These are phyloP conservation scores for Lumbricus terrestris DNA, from an alignment of 2,888 invertebrate genomes.

Conservation along the genomic window DNA sequence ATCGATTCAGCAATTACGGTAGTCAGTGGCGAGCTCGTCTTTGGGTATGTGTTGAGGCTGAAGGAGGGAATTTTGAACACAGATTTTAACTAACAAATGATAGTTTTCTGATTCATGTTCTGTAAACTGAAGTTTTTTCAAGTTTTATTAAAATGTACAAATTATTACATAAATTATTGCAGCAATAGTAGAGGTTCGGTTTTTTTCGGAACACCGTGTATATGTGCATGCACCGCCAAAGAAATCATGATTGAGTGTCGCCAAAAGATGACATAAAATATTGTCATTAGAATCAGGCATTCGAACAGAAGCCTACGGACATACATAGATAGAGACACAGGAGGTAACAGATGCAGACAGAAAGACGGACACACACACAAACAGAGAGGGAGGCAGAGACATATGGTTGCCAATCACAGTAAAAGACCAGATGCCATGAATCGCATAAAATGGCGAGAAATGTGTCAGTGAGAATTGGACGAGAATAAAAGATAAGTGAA, in stretches of 20 bases:
- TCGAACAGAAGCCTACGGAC: not conserved
- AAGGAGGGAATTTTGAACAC: no score
- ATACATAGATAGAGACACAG: not conserved
- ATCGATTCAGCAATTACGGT: no score
- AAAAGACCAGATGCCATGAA: not conserved
- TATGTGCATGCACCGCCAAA: not conserved
- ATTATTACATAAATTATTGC: no score
- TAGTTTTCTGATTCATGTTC: no score
- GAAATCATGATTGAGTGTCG: not conserved
- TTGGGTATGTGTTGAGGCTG: no score
- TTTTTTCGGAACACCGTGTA: no score
- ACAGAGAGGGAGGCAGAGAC: not conserved
- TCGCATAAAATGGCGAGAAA: not conserved
- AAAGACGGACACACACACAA: not conserved
- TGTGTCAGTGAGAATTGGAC: not conserved
- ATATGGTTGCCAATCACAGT: not conserved
- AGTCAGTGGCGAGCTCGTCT: no score
- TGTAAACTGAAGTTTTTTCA: no score
- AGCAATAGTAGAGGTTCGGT: no score
- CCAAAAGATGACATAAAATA: not conserved
- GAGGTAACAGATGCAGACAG: not conserved
- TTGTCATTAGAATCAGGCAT: not conserved
- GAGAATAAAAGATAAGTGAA: not conserved
- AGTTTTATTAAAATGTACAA: no score
- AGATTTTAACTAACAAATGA: no score